Evolutionary conservation across 2,113 vertebrate genomes (phyloP), one percentile per base, ranked within the genome.

Genomic region (Pimephales promelas): DNA sequence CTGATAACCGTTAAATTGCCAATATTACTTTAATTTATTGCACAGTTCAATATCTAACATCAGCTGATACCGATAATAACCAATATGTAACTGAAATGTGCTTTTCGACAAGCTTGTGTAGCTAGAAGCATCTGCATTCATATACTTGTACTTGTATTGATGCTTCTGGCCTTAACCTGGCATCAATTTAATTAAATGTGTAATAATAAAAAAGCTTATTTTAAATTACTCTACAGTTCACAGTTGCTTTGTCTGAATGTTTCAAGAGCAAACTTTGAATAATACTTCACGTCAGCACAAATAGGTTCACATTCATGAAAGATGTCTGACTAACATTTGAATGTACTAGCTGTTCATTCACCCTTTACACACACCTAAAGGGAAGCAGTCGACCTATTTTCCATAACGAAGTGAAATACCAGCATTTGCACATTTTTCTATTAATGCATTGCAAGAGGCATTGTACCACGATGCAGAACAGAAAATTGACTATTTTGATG

Each of bases 301-400:
- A 70, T 22, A 86, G 70, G 59, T 74, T 70, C 34, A 52, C 31
- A 80, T 28, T 70, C 61, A 84, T 87, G 54, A 84, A 87, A 77
- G 26, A 86, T 86, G 71, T 73, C 81, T 84, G 62, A 75, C 49
- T 84, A 86, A 86, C 52, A 57, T 86, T 81, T 81, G 28, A 61
- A 45, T 45, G 76, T 61, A 36, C 64, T 83, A 61, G 59, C 57
- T 74, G 56, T 64, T 64, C 49, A 59, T 45, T 79, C 70, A 76
- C 36, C 36, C 70, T 68, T 74, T 61, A 71, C 10, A 62, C 45
- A 70, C 34, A 66, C 3, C 11, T 64, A 70, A 52, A 22, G 54
- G 82, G 36, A 80, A 57, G 57, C 26, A 56, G 36, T 61, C 28
- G 13, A 72, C n/a, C 85, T 70, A 68, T 83, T 80, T 86, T 86